Conservation (phyloP, 2,797 vertebrate species). For the Halcyon leucocephala region DNA sequence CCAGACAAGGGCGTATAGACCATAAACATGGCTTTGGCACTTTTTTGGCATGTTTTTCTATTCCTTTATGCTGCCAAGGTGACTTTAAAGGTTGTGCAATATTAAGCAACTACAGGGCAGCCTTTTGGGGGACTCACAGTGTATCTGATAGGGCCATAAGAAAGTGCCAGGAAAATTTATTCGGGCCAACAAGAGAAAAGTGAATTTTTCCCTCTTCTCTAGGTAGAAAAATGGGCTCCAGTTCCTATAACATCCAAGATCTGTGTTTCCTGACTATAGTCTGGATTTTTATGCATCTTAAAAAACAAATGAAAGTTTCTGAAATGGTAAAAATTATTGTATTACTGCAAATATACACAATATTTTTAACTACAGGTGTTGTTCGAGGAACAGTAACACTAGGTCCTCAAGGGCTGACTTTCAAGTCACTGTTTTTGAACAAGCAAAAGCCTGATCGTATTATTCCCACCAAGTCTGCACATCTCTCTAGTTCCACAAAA, state of each 20-base stretch:
- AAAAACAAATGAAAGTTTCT: neutral
- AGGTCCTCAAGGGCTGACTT: neutral
- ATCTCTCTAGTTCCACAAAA: neutral
- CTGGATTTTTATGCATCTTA: neutral
- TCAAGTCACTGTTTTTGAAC: neutral
- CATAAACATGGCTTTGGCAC: neutral
- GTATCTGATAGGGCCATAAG: neutral
- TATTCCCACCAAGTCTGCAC: neutral
- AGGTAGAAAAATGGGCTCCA: neutral
- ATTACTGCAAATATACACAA: neutral
- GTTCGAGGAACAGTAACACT: neutral
- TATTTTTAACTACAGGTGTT: neutral
- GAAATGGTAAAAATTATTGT: neutral
- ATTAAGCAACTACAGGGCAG: neutral
- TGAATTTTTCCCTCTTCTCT: neutral
- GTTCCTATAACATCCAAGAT: neutral
- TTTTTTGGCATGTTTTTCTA: neutral
- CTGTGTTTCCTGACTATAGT: neutral
- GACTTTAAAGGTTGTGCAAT: neutral
- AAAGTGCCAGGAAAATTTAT: neutral
- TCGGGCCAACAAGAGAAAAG: neutral
- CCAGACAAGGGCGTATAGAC: neutral
- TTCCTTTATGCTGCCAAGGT: neutral
- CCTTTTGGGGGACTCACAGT: neutral
- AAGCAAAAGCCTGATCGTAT: neutral